phyloP scores from a whole-genome alignment of 2,888 invertebrate species.

The Ichneumon xanthorius region DNA sequence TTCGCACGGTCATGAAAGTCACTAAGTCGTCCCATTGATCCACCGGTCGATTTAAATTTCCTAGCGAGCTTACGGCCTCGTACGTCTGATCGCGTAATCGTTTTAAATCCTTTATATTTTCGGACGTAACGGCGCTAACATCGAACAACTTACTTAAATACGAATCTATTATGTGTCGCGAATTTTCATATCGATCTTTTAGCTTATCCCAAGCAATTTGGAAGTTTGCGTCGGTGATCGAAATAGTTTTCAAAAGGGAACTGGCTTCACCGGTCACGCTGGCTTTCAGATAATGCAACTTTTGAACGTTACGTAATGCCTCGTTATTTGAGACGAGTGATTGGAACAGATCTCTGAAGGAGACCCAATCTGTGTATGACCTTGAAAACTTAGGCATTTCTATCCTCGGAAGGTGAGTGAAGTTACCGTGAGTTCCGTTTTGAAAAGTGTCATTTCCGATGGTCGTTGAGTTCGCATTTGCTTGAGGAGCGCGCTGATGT shows the following conservation, averaged over 20 bases:
- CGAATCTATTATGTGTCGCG: not conserved
- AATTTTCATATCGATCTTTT: conserved; percentile 47
- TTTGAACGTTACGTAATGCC: not conserved
- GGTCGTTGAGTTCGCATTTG: not conserved
- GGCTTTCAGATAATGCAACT: conserved; percentile 24
- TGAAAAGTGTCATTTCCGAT: not conserved
- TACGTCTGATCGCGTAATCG: conserved; percentile 37
- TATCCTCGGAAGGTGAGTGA: not conserved
- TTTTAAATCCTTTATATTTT: conserved; percentile 24
- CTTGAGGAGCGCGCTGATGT: not conserved
- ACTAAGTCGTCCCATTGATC: conserved; percentile 54
- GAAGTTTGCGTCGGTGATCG: conserved; percentile 49
- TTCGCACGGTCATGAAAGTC: conserved; percentile 36
- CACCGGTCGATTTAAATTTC: conserved; percentile 35
- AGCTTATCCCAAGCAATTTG: conserved; percentile 43
- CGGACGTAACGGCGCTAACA: conserved; percentile 17
- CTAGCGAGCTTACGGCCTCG: conserved; percentile 17
- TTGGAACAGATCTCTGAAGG: conserved; percentile 5
- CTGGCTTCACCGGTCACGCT: conserved; percentile 29
- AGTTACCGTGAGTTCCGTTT: not conserved
- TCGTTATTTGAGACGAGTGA: not conserved
- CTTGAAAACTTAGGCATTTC: conserved; percentile 4
- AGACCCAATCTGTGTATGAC: not conserved
- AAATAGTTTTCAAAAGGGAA: conserved; percentile 33
- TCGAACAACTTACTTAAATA: not conserved